These are phyloP conservation scores for Epinephelus fuscoguttatus DNA, from an alignment of 2,113 vertebrate genomes.

Conservation along the genomic window DNA sequence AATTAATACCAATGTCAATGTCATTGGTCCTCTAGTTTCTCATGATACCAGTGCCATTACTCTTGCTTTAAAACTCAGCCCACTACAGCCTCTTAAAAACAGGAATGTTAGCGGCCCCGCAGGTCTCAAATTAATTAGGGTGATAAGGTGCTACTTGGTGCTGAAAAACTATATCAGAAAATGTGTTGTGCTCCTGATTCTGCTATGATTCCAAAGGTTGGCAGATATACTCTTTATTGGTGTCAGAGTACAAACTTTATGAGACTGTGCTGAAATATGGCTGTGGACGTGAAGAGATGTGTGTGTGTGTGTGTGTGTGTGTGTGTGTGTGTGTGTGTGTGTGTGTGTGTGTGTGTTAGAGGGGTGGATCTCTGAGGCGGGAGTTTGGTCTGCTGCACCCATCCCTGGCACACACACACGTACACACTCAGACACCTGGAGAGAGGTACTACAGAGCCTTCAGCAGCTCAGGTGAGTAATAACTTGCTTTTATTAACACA, in stretches of 20 bases:
- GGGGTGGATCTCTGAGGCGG: constrained; percentile 42
- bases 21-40: too few species aligned
- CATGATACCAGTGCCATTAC: too few species aligned
- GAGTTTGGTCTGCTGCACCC: constrained; percentile 33
- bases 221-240: constrained; percentile 56
- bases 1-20: too few species aligned
- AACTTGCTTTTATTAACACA: background rate
- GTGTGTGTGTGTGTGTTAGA: background rate
- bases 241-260: constrained; percentile 70
- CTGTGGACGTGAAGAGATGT: constrained; percentile 31
- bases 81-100: too few species aligned
- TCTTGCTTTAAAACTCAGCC: too few species aligned
- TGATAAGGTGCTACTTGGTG: constrained; percentile 11
- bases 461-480: constrained; percentile 70
- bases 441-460: constrained; percentile 45
- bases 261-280: constrained; percentile 40
- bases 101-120: too few species aligned
- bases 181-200: background rate
- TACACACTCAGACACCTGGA: constrained; percentile 41
- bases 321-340: constrained; percentile 11
- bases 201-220: constrained; percentile 77
- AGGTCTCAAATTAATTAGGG: background rate
- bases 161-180: constrained; percentile 2
- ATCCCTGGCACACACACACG: constrained; percentile 3
- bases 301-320: constrained; percentile 12